Base-by-base conservation (phyloP, 2,797 vertebrate species). In the Trematomus bernacchii region DNA sequence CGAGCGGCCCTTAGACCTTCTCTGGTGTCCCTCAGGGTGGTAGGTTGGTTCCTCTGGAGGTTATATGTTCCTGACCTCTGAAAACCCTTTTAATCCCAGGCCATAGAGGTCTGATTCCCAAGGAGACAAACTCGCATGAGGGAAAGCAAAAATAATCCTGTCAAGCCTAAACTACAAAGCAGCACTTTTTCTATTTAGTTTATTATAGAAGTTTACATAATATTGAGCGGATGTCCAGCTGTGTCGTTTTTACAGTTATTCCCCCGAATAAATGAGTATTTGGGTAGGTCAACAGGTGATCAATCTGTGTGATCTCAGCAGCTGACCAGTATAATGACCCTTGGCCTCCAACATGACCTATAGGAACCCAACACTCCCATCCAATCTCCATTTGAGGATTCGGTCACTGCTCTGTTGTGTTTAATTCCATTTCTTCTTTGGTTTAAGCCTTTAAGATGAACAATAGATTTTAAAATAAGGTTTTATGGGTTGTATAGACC, bases 231-330 rank as follows among this genome's bases (percentile, higher is more conserved):
- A 9, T 48, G 1, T 74, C 16, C 58, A 57, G 33, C 52, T 77
- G 66, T 70, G 55, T 19, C 42, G 58, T 57, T 62, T 79, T 64
- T 73, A 15, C 60, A 67, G 66, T 70, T 65, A 30, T 55, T 37
- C 33, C 33, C 23, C n/a, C 54, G 59, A 23, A 63, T 47, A 53
- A 72, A 21, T 37, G 61, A 53, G 37, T 64, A 59, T 52, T 74
- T 69, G 21, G 3, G 80, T 18, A 61, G 72, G 71, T 88, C 80
- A 89, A 81, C 81, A 88, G 69, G 75, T 88, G 82, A 86, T 78
- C 74, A 71, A 89, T 88, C 61, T 84, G 43, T 71, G 40, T 47
- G 58, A 76, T 62, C 44, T 63, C 66, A 33, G 59, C 23, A 76
- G 73, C 71, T 84, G 72, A 77, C 63, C 61, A 12, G 3, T 54